Conservation (phyloP, 2,797 vertebrate genomes). For the Aulostomus chinensis region DNA sequence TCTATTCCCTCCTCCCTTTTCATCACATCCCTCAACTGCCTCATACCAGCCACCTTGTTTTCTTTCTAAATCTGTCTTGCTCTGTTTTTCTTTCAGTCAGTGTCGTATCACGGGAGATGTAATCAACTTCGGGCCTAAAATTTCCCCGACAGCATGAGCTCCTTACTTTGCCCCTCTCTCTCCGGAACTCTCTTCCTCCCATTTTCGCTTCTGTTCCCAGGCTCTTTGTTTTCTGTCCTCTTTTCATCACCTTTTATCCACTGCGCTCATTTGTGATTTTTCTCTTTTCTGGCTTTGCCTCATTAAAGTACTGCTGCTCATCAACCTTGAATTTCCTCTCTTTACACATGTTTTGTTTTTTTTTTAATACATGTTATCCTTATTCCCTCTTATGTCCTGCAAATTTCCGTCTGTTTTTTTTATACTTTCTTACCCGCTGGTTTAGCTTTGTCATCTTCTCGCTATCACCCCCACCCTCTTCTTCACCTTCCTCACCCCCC, state of each 20-base stretch:
- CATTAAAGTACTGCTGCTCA: neutral
- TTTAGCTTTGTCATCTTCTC: constrained; percentile 11
- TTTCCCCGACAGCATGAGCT: too few species aligned
- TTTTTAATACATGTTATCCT: too few species aligned
- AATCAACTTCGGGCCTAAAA: too few species aligned
- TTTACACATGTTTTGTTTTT: neutral
- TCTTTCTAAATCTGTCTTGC: neutral
- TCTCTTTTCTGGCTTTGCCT: neutral
- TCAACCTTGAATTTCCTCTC: constrained; percentile 1
- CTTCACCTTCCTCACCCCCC: constrained; percentile 28
- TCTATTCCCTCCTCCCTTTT: constrained; percentile 2
- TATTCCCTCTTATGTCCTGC: neutral
- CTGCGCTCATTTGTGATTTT: constrained; percentile 2
- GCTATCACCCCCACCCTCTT: neutral
- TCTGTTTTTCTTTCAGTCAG: neutral
- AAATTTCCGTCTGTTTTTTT: constrained; percentile 15
- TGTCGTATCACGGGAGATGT: too few species aligned
- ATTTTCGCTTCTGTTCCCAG: too few species aligned
- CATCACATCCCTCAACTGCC: neutral
- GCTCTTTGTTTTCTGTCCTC: neutral
- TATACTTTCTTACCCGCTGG: constrained; percentile 14
- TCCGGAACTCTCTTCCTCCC: neutral
- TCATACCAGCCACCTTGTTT: neutral
- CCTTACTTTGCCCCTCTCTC: neutral
- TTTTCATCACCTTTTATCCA: constrained; percentile 17